Percentiles rank a stretch among this genome's conserved stretches.
Evolutionary conservation across 1,140 invertebrate species (phyloP).

Genomic region (Chironomus striatipennis): DNA sequence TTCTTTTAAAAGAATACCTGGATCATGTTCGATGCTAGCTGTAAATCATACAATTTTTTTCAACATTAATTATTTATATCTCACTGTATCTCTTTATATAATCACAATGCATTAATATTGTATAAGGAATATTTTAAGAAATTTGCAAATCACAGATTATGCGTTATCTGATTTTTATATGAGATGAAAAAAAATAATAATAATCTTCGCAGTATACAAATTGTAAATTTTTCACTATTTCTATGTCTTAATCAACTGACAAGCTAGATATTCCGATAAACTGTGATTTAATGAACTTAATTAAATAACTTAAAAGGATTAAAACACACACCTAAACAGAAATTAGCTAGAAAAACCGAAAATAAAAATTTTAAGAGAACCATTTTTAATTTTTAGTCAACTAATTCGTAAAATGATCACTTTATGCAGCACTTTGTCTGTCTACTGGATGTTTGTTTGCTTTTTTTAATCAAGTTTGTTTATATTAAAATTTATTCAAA

Average conservation of each 20-base stretch:
- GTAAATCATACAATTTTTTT: neutral
- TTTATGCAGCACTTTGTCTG: too few relatives aligned
- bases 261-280: neutral
- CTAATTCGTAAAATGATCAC: conserved; percentile 2
- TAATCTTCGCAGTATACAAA: neutral
- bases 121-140: neutral
- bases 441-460: too few relatives aligned
- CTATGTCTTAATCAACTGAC: neutral
- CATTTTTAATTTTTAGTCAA: conserved; percentile 7
- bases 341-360: neutral
- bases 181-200: neutral
- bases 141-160: neutral
- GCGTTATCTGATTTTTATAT: neutral
- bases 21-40: neutral
- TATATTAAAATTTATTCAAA: too few relatives aligned
- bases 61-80: neutral
- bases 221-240: neutral
- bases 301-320: neutral
- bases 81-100: neutral
- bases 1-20: neutral
- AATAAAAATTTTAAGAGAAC: conserved; percentile 1
- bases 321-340: conserved; percentile 18
- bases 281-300: neutral
- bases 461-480: too few relatives aligned
- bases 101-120: neutral